Base-by-base conservation (phyloP, 1,140 invertebrate genomes). In the Arion vulgaris region DNA sequence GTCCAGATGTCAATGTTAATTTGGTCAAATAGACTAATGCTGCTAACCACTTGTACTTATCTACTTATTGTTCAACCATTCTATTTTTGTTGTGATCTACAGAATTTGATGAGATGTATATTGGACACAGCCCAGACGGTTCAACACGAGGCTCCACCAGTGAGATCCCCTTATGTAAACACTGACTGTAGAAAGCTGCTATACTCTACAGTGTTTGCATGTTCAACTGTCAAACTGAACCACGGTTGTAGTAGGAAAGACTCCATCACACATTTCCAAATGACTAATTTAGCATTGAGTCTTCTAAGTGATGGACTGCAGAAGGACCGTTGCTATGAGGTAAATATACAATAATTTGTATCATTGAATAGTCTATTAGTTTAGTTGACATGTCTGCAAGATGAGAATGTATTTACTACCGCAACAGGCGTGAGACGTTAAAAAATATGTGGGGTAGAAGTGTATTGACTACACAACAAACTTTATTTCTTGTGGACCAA, bases 241-340 rank as follows among this genome's bases (percentile, higher is more conserved):
- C n/a, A n/a, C 2, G 62, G 28, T 28, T 66, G 62, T 34, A 32
- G 1, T 66, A 66, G 62, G 62, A 66, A 66, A 66, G 62, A 66
- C 19, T 28, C 62, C 5, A 17, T 66, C 28, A 66, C 62, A 2
- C 62, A 66, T 32, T 66, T 66, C 28, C 62, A 66, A 28, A 28
- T 66, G 62, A 66, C 62, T 32, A 66, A 66, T 66, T 32, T 66
- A 23, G 62, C 62, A 7, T 34, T 66, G 62, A 66, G 62, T 66
- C n/a, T 66, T 66, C 32, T 66, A 66, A 34, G n/a, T 7, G 28
- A 66, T 66, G 62, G 62, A 23, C 5, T 66, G 62, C 28, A 28
- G n/a, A 62, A 62, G 15, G 28, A 66, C 17, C 5, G 1, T 66
- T 66, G n/a, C 28, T 32, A 66, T 66, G 62, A 66, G 28, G 62